These are phyloP conservation scores for Pongo abelii DNA, from an alignment of 2,113 vertebrate genomes.

Conservation along the genomic window DNA sequence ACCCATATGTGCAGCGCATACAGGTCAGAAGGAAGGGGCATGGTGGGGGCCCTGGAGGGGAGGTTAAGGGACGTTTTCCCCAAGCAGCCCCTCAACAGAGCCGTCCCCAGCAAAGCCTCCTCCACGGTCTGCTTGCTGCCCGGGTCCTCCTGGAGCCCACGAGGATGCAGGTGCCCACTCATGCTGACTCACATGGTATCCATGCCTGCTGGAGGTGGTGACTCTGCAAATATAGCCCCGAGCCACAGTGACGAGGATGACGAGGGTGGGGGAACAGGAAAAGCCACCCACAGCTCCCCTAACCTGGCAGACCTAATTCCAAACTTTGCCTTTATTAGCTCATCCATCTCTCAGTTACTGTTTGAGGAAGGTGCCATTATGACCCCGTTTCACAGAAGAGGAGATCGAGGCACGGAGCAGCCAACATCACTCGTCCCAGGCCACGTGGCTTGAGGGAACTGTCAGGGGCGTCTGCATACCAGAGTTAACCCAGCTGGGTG, in stretches of 20 bases:
- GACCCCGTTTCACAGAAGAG: neutral
- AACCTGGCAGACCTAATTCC: fast-evolving
- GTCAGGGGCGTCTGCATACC: fast-evolving
- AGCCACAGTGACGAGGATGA: fast-evolving
- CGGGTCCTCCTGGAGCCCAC: neutral
- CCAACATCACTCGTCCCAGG: neutral
- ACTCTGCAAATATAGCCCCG: fast-evolving
- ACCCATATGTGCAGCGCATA: fast-evolving
- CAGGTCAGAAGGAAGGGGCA: too few relatives aligned
- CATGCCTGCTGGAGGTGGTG: neutral
- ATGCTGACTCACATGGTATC: too few relatives aligned
- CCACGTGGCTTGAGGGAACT: neutral
- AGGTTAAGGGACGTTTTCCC: fast-evolving
- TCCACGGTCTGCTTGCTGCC: neutral
- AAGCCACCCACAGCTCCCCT: neutral
- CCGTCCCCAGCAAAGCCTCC: neutral
- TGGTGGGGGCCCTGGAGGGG: fast-evolving
- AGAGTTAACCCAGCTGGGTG: too few relatives aligned
- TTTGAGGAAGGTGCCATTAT: neutral
- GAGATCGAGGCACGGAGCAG: fast-evolving
- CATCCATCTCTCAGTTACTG: neutral
- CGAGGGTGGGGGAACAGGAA: neutral
- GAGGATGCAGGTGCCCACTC: fast-evolving
- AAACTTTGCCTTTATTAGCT: neutral
- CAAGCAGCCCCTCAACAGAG: neutral